Evolutionary conservation across 37 sponge, comb jelly and placozoan genomes (phyloP), one percentile per base, ranked within the genome.

Genomic region (Beroe forskalii): DNA sequence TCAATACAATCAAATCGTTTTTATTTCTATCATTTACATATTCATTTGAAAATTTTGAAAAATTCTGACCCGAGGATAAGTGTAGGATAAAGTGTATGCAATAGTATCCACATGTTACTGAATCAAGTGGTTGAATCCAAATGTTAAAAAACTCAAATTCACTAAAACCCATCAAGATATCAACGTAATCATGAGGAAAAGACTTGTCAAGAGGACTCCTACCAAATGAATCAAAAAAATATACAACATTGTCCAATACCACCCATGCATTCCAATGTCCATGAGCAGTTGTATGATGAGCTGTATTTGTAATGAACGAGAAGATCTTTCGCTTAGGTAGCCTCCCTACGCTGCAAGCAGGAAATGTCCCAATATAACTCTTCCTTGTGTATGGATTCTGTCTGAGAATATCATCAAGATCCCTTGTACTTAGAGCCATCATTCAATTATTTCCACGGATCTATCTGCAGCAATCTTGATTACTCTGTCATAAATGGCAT

Each of bases 191-290:
- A 38, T 38, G 38, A 32, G 76, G 76, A 38, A 72, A 38, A 12
- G 76, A 32, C 1, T 33, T 32, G 40, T 72, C 40, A 6, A 32
- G 9, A 33, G 76, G 76, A 12, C 40, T 20, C 27, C 76, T 28
- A 27, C 76, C 76, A 37, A 72, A 72, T 27, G 40, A 38, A 33
- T 72, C 76, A 36, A 72, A 72, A 37, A 72, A 72, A 4, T 38
- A 32, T 72, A 36, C 38, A 12, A 38, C 6, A 27, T 27, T 38
- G 30, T 72, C 22, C 22, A 27, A 32, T 1, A 32, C 20, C 9
- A 72, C 19, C 76, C 76, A 72, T 23, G 76, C 76, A 72, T 38
- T 38, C 76, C 76, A 72, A 27, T 72, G 76, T 38, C 20, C 40
- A 20, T 27, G 6, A 35, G 37, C 28, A 6, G 9, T 22, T 32